These are phyloP conservation scores for Chrysolina americana DNA, from an alignment of 2,888 invertebrate genomes.

Conservation along the genomic window DNA sequence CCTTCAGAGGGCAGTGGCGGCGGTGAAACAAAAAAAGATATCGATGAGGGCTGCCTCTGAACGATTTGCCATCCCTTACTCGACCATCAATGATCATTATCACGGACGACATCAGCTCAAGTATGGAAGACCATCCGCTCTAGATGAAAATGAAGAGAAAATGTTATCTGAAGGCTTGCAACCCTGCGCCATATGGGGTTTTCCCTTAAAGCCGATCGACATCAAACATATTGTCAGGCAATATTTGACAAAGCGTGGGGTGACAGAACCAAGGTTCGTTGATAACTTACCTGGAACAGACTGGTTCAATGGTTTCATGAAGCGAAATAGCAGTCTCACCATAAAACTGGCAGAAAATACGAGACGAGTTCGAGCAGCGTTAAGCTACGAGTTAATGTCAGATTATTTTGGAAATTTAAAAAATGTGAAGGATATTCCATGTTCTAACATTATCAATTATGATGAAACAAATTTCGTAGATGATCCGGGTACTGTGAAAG, in stretches of 20 bases:
- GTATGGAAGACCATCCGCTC: slow-evolving; percentile 35
- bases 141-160: no score
- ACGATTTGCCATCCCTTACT: slow-evolving; percentile 24
- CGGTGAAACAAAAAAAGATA: no score
- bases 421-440: slow-evolving; percentile 30
- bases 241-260: slow-evolving; percentile 24
- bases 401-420: slow-evolving; percentile 40
- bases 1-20: no score
- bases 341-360: slow-evolving; percentile 41
- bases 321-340: slow-evolving; percentile 27
- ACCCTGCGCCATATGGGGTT: slow-evolving; percentile 41
- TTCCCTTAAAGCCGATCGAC: slow-evolving; percentile 38
- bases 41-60: slow-evolving; percentile 5
- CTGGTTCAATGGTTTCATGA: slow-evolving; percentile 35
- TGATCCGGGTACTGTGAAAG: slow-evolving; percentile 60
- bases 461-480: slow-evolving; percentile 64
- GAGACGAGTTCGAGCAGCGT: no score
- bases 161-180: slow-evolving; percentile 23
- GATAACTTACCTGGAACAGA: slow-evolving; percentile 35
- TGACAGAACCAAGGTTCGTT: slow-evolving; percentile 30
- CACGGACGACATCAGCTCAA: slow-evolving; percentile 26
- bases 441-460: slow-evolving; percentile 60
- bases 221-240: slow-evolving; percentile 36
- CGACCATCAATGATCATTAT: slow-evolving; percentile 13
- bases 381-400: slow-evolving; percentile 42